These are phyloP conservation scores for Conops quadrifasciatus DNA, from an alignment of 2,888 invertebrate species.

Conservation along the genomic window DNA sequence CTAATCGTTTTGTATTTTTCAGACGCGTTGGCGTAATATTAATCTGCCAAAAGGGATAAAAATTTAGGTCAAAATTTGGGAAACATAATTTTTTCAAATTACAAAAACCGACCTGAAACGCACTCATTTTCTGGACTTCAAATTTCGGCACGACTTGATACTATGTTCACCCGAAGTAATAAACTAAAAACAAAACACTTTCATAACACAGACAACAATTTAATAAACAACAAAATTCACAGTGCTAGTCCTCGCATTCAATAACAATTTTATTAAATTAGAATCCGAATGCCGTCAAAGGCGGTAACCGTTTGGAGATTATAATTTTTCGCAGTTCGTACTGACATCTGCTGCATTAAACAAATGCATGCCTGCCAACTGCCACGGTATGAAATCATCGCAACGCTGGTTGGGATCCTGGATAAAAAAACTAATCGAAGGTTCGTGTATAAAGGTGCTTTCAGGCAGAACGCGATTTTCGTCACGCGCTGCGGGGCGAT, in stretches of 20 bases:
- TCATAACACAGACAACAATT: constrained; percentile 17
- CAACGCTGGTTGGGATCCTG: too few species aligned
- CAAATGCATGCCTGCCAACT: neutral
- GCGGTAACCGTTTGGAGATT: constrained; percentile 27
- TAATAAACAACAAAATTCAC: constrained; percentile 11
- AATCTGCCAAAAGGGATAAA: constrained; percentile 48
- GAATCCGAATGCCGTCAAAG: constrained; percentile 28
- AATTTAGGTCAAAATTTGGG: neutral
- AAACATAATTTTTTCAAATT: neutral
- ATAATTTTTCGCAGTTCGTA: constrained; percentile 16
- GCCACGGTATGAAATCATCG: neutral
- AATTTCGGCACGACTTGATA: neutral
- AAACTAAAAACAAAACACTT: constrained; percentile 26
- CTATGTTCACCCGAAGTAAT: constrained; percentile 28
- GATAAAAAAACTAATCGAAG: too few species aligned
- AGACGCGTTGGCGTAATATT: constrained; percentile 61
- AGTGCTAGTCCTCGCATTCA: too few species aligned
- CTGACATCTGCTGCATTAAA: neutral
- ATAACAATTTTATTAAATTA: neutral
- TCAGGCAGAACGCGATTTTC: too few species aligned
- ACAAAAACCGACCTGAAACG: constrained; percentile 58
- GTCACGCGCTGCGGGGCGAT: too few species aligned
- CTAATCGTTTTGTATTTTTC: constrained; percentile 60
- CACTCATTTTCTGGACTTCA: constrained; percentile 56
- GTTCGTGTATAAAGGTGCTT: too few species aligned